Conservation (phyloP, 2,888 invertebrate genomes). For the Bedellia somnulentella region DNA sequence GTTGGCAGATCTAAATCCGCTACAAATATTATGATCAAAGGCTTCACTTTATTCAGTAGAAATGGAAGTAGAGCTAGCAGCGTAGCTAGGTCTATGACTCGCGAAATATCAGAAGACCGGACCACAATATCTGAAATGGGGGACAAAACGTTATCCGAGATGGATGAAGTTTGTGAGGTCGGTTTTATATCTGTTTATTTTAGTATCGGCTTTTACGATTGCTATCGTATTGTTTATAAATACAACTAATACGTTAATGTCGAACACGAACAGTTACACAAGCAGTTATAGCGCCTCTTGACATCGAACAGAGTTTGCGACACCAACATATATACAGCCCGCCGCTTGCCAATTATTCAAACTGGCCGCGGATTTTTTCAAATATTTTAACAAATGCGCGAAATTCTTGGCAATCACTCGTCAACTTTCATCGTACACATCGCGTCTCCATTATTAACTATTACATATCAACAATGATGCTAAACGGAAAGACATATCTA, state of each 20-base stretch:
- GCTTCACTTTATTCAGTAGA: constrained; percentile 69
- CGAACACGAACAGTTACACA: too few relatives aligned
- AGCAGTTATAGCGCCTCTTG: too few relatives aligned
- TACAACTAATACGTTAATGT: too few relatives aligned
- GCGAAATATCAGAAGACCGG: constrained; percentile 65
- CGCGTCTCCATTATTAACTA: too few relatives aligned
- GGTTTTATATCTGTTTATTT: too few relatives aligned
- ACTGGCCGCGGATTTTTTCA: constrained; percentile 24
- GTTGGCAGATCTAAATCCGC: constrained; percentile 71
- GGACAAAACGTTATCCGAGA: too few relatives aligned
- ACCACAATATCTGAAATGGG: constrained; percentile 68
- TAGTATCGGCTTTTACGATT: too few relatives aligned
- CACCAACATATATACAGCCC: too few relatives aligned
- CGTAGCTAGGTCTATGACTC: constrained; percentile 26
- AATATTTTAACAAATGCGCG: constrained; percentile 23
- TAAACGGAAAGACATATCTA: too few relatives aligned
- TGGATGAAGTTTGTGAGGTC: not conserved
- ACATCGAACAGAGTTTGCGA: too few relatives aligned
- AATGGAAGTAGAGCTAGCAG: constrained; percentile 61
- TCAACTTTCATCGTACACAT: constrained; percentile 11
- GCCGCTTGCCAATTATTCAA: too few relatives aligned
- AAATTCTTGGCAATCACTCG: constrained; percentile 27
- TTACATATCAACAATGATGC: too few relatives aligned
- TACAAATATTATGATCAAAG: constrained; percentile 82
- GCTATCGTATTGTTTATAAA: constrained; percentile 3